Conservation (phyloP, 2,113 vertebrate genomes). For the Paracyprichromis sp. region DNA sequence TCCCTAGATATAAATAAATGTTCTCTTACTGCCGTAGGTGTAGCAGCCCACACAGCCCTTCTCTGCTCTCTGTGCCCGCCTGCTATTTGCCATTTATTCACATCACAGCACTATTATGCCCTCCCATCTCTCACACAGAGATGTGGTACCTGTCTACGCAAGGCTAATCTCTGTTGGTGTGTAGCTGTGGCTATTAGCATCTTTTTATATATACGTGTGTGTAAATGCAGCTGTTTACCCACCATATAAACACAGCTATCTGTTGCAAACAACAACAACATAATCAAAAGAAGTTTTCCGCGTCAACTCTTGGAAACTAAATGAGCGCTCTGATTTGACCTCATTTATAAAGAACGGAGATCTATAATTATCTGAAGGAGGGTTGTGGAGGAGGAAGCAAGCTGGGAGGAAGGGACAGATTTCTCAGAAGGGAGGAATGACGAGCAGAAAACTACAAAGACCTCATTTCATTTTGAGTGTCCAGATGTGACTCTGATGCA, state of each 20-base stretch:
- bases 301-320: constrained; percentile 39
- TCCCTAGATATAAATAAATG: constrained; percentile 52
- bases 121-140: neutral
- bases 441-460: constrained; percentile 45
- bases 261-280: constrained; percentile 15
- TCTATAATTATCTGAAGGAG: constrained; percentile 64
- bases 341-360: constrained; percentile 55
- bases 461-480: constrained; percentile 32
- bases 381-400: constrained; percentile 31
- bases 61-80: constrained; percentile 9
- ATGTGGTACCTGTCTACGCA: neutral
- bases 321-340: constrained; percentile 59
- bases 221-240: neutral
- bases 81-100: constrained; percentile 29
- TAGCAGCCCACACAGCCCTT: constrained; percentile 33
- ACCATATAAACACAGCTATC: neutral
- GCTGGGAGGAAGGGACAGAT: constrained; percentile 23
- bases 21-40: constrained; percentile 31
- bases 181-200: neutral
- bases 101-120: neutral
- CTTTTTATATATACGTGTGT: neutral
- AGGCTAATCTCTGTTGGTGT: neutral
- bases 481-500: neutral
- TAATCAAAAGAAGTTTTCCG: constrained; percentile 40
- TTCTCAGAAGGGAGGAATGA: constrained; percentile 58